Evolutionary conservation across 2,888 invertebrate species (phyloP), one percentile per base, ranked within the genome.

Genomic region (Drepana falcataria): DNA sequence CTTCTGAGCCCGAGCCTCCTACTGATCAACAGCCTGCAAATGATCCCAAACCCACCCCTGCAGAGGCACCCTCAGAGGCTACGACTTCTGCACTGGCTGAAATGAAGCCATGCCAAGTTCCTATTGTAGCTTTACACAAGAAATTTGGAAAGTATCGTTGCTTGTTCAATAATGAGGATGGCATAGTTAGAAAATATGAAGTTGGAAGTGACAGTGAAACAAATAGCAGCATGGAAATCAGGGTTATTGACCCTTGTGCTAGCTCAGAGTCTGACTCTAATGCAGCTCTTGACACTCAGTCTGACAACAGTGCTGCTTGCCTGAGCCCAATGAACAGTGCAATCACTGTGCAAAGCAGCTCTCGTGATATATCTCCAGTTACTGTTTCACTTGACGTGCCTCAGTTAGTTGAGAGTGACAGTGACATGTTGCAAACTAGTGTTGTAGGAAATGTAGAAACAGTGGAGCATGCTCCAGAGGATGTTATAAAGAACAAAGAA

Each of bases 141-240:
- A 92, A 92, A 68, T 92, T 93, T 69, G 92, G 93, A 48, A 92
- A 92, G 77, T 92, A 92, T 68, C 80, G 92, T 44, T 92, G 91
- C 68, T 73, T 92, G 33, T 83, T 91, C 59, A 86, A 85, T 60
- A 88, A 74, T 76, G 89, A 87, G 65, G 85, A 86, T 35, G 67
- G 71, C 47, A 78, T 79, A 47, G 63, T 68, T 57, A 87, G 76
- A 59, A 89, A 87, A 67, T 84, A 79, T 73, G 91, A 91, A 53
- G 60, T 85, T 59, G 83, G 91, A 44, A 91, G 90, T 81, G 90
- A 91, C 56, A 91, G 91, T 81, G 92, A 91, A 79, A 91, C 88
- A 41, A 90, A 83, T 55, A 90, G 88, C 66, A 91, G 87, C 71
- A 59, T 90, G 61, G 88, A 91, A 69, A 83, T 87, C 58, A 86